Evolutionary conservation across 2,888 invertebrate species (phyloP).

Genomic region (Melieria crassipennis): DNA sequence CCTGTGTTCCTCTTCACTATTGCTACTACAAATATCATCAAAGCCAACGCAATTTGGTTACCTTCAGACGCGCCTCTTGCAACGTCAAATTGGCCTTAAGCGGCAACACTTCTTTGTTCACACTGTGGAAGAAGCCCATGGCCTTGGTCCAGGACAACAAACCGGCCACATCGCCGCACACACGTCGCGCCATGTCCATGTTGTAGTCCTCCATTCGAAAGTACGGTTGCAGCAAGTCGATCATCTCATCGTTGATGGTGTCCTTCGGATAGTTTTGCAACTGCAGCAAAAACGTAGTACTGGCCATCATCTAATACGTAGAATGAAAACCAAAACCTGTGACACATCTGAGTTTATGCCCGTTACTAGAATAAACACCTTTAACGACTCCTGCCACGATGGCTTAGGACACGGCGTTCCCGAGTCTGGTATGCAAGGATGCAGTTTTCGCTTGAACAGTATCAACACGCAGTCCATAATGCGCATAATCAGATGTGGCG

Average conservation of each 20-base stretch:
- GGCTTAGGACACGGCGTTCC: constrained; percentile 87
- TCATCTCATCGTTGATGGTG: constrained; percentile 96
- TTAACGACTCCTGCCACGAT: constrained; percentile 95
- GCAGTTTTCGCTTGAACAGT: constrained; percentile 88
- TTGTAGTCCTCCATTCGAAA: constrained; percentile 97
- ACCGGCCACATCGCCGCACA: constrained; percentile 97
- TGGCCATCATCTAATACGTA: constrained; percentile 86
- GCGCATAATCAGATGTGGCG: constrained; percentile 96
- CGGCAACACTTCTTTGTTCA: constrained; percentile 95
- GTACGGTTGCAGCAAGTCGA: constrained; percentile 90
- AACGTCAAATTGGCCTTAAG: constrained; percentile 90
- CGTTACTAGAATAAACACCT: constrained; percentile 65
- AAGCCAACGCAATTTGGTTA: constrained; percentile 49
- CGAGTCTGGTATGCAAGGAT: constrained; percentile 83
- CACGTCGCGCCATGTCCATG: constrained; percentile 94
- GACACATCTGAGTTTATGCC: background rate
- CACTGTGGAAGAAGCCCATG: constrained; percentile 94
- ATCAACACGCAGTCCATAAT: constrained; percentile 98
- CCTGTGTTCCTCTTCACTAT: too few species aligned
- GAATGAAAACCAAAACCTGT: background rate
- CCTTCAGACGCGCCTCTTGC: constrained; percentile 89
- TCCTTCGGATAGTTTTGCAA: constrained; percentile 96
- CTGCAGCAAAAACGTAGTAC: constrained; percentile 89
- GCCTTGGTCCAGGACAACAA: constrained; percentile 95
- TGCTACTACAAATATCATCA: too few species aligned